These are phyloP conservation scores for Miltochrista miniata DNA, from an alignment of 2,888 invertebrate species.

Conservation along the genomic window DNA sequence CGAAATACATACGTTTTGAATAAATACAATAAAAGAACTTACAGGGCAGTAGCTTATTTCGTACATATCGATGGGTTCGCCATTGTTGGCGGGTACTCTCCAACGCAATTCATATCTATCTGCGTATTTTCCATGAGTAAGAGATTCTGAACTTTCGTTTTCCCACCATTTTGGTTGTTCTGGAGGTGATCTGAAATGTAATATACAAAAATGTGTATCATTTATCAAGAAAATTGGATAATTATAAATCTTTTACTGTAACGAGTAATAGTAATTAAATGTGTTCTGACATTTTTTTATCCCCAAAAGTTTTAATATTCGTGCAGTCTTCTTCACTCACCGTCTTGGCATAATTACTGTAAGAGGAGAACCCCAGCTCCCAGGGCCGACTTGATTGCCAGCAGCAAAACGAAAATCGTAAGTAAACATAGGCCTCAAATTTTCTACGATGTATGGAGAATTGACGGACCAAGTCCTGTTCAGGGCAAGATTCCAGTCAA, in stretches of 20 bases:
- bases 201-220: background rate
- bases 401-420: conserved; percentile 95
- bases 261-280: background rate
- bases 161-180: conserved; percentile 84
- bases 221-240: too few species aligned
- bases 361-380: conserved; percentile 87
- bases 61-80: conserved; percentile 93
- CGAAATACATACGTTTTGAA: conserved; percentile 21
- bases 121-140: conserved; percentile 83
- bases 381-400: conserved; percentile 91
- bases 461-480: conserved; percentile 92
- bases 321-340: conserved; percentile 38
- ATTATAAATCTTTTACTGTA: too few species aligned
- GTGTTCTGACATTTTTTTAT: background rate
- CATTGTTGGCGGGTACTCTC: conserved; percentile 94
- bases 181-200: conserved; percentile 85
- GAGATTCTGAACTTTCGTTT: conserved; percentile 68
- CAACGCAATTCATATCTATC: conserved; percentile 92
- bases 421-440: conserved; percentile 88
- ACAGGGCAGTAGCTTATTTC: conserved; percentile 92
- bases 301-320: background rate
- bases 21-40: conserved; percentile 55
- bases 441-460: conserved; percentile 91
- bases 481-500: conserved; percentile 87
- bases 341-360: conserved; percentile 89